Percentiles rank a stretch among this genome's conserved stretches.
phyloP scores from a whole-genome alignment of 2,888 invertebrate species.

The Ormyrus labotus region DNA sequence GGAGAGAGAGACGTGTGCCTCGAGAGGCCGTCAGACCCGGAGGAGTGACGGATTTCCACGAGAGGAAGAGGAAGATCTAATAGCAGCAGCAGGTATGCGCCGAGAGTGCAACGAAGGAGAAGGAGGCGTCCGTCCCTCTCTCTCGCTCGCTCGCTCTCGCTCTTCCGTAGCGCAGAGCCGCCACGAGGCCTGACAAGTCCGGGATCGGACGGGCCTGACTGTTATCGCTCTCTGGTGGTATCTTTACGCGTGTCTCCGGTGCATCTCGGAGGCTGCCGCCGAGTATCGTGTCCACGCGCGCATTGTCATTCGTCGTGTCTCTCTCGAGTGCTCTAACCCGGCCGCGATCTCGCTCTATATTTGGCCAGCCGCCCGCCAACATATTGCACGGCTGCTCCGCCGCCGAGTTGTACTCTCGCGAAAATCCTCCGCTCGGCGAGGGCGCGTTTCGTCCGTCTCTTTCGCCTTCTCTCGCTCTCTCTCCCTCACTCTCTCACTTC shows the following conservation, averaged over 20 bases:
- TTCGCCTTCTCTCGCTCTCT: conserved; percentile 15
- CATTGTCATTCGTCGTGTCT: conserved; percentile 18
- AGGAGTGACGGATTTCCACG: not conserved
- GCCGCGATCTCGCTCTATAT: conserved; percentile 74
- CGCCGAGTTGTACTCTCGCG: conserved; percentile 29
- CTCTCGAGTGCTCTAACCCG: conserved; percentile 62
- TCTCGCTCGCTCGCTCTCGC: too few species aligned
- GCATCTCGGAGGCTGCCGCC: not conserved
- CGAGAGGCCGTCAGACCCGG: conserved; percentile 3
- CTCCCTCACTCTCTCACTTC: conserved; percentile 1
- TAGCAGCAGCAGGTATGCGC: conserved; percentile 26
- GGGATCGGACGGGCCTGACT: not conserved
- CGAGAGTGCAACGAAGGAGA: conserved; percentile 7
- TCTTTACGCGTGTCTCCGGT: not conserved
- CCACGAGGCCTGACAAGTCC: conserved; percentile 49
- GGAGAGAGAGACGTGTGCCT: conserved; percentile 18
- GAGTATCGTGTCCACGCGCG: conserved; percentile 13
- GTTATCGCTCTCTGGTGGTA: not conserved
- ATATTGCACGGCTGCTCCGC: conserved; percentile 70
- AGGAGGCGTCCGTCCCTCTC: conserved; percentile 55
- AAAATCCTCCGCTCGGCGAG: conserved; percentile 46
- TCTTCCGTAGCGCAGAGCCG: conserved; percentile 1
- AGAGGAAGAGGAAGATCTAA: not conserved
- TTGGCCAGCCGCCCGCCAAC: conserved; percentile 74
- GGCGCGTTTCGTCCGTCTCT: conserved; percentile 48